Base-by-base conservation (phyloP, 2,888 invertebrate species). In the Heliconius erato region DNA sequence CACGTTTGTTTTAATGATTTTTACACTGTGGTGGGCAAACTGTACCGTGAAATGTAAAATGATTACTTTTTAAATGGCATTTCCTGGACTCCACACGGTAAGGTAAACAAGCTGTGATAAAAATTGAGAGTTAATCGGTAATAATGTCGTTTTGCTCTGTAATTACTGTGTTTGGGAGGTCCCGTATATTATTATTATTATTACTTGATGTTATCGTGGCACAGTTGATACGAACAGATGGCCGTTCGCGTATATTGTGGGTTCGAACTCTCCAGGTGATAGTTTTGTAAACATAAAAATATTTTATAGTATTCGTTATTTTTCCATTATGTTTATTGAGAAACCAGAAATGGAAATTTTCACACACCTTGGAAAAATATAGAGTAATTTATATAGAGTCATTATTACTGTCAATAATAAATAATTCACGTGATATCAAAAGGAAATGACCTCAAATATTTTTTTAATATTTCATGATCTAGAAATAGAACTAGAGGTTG, bases 391-490 rank as follows among this genome's bases (percentile, higher is more conserved):
- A 67, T 78, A 26, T 28, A 28, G 28, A 79, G 79, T 79, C 40
- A 77, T 77, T 77, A 77, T 67, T 14, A 54, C 40, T 59, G 81
- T 81, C 81, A n/a, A 77, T 69, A 63, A 67, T 81, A 81, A 78
- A 78, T 81, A 81, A 69, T 63, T 40, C 49, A 63, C 77, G 65
- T 69, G 35, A 32, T 69, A 49, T 69, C 76, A 35, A 63, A 68
- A 76, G 82, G 80, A 82, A 84, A 74, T 74, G 74, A 77, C 84
- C 84, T 84, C 59, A 80, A 71, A 16, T 54, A 59, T 78, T 67
- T 79, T 83, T 82, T 79, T 68, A 78, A 74, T 80, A 83, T 83
- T 78, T 74, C 72, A 83, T 80, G 44, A 82, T 80, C 71, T 68
- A 78, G 78, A 67, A 78, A 78, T 78, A 68, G 78, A 78, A 68